Percentiles rank a stretch among this genome's conserved stretches.
phyloP scores from a whole-genome alignment of 2,888 invertebrate species.

The Patella pellucida region DNA sequence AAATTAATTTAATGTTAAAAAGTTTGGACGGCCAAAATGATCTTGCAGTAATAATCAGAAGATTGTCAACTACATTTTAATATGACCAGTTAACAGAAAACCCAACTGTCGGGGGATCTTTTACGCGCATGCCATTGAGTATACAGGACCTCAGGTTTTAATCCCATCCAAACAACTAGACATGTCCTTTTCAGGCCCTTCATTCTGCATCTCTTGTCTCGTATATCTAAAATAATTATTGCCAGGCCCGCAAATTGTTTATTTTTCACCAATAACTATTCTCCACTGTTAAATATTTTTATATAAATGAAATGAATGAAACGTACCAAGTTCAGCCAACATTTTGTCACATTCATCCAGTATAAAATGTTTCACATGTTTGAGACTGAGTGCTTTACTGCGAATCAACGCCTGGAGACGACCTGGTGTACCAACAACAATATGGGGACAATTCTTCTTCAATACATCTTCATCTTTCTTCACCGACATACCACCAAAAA shows the following conservation, averaged over 20 bases:
- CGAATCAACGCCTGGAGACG: conserved; percentile 94
- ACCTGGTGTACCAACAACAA: conserved; percentile 99
- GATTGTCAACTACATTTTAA: too few species aligned
- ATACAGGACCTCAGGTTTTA: too few species aligned
- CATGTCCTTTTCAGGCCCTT: neutral
- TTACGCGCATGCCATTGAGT: too few species aligned
- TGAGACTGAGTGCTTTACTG: conserved; percentile 91
- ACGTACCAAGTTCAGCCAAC: conserved; percentile 91
- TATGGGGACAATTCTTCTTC: conserved; percentile 96
- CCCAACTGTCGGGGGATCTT: too few species aligned
- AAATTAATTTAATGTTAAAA: too few species aligned
- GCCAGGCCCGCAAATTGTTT: neutral
- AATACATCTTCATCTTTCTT: conserved; percentile 97
- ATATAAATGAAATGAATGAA: neutral
- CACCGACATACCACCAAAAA: conserved; percentile 97
- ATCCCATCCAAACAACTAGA: too few species aligned
- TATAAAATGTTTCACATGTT: conserved; percentile 98
- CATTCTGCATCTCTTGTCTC: neutral
- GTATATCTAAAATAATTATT: neutral
- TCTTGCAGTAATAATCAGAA: too few species aligned
- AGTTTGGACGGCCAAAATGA: too few species aligned
- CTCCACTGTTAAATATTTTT: neutral
- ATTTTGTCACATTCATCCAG: conserved; percentile 99
- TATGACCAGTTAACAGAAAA: neutral
- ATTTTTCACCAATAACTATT: neutral